These are phyloP conservation scores for Corticium candelabrum DNA, from an alignment of 37 sponge, comb jelly and placozoan genomes.

Conservation along the genomic window DNA sequence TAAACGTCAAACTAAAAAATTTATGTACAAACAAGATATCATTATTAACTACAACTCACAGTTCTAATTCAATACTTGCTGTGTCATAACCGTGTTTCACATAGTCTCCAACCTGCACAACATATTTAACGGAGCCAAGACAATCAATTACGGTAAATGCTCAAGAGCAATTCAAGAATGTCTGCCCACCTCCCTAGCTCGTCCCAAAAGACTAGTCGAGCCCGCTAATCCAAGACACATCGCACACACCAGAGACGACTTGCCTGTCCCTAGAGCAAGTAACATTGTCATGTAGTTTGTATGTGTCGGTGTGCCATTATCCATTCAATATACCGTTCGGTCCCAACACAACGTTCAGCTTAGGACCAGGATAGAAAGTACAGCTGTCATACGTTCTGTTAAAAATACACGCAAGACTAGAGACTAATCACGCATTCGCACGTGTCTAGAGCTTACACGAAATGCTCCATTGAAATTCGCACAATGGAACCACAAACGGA, in stretches of 20 bases:
- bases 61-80: constrained; percentile 73
- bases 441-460: background rate
- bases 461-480: constrained; percentile 18
- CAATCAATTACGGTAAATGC: background rate
- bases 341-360: constrained; percentile 83
- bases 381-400: constrained; percentile 82
- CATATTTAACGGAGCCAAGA: background rate
- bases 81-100: constrained; percentile 68
- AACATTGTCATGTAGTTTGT: no score
- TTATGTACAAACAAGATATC: no score
- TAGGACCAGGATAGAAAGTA: constrained; percentile 52
- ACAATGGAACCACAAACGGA: constrained; percentile 18
- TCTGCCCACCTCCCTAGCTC: constrained; percentile 84
- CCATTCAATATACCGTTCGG: constrained; percentile 65
- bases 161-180: no score
- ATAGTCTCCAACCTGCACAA: constrained; percentile 68
- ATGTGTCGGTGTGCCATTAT: background rate
- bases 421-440: background rate
- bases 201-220: constrained; percentile 55
- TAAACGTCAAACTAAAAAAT: no score
- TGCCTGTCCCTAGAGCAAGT: constrained; percentile 85
- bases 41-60: no score
- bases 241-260: constrained; percentile 95
- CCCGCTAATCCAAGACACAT: constrained; percentile 94
- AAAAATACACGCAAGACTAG: background rate